These are phyloP conservation scores for Amazona ochrocephala DNA, from an alignment of 2,797 vertebrate genomes.

Conservation along the genomic window DNA sequence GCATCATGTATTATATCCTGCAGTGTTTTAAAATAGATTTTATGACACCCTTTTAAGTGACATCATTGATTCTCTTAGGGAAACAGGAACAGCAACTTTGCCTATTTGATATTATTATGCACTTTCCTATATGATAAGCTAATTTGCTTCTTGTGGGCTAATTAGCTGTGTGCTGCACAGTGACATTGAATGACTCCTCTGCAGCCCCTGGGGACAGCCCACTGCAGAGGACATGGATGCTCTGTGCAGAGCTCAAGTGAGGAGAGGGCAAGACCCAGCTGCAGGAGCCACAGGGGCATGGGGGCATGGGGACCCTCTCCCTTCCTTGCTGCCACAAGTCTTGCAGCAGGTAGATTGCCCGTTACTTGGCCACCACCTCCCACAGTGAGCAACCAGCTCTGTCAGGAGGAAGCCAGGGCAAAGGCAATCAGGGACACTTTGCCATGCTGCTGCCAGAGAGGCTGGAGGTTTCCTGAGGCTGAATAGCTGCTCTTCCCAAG, in stretches of 20 bases:
- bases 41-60: neutral
- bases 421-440: neutral
- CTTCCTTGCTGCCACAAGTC: neutral
- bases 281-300: rapidly evolving
- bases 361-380: rapidly evolving
- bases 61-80: neutral
- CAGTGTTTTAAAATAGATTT: slow-evolving; percentile 19
- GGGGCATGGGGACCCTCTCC: neutral
- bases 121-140: neutral
- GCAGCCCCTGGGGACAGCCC: neutral
- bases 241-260: neutral
- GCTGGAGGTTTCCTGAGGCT: neutral
- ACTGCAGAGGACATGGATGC: neutral
- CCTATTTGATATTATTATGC: neutral
- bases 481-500: neutral
- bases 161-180: neutral
- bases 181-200: slow-evolving; percentile 9
- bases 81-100: neutral
- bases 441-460: neutral
- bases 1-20: neutral
- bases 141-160: slow-evolving; percentile 6
- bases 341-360: neutral
- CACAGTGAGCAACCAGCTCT: neutral
- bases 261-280: neutral
- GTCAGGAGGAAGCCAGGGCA: neutral